These are phyloP conservation scores for Schizothorax lantsangensis DNA, from an alignment of 2,797 vertebrate species.

Conservation along the genomic window DNA sequence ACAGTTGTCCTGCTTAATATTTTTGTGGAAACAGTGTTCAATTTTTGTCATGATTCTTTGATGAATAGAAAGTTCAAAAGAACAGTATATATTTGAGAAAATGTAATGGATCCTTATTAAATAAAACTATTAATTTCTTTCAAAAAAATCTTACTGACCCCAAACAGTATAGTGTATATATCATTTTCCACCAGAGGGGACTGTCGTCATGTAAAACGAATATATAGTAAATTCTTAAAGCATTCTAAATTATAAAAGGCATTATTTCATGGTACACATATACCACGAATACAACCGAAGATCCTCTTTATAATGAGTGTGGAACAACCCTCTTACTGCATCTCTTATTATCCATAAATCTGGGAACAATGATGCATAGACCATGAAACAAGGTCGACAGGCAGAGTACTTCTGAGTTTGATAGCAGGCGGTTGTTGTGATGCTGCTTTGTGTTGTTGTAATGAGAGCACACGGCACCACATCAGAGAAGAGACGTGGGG, in stretches of 20 bases:
- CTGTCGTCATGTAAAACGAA: not conserved
- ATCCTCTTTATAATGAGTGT: constrained; percentile 5
- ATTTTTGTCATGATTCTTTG: not conserved
- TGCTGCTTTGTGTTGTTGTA: constrained; percentile 29
- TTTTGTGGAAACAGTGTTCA: not conserved
- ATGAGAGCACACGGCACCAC: not conserved
- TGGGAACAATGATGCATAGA: constrained; percentile 32
- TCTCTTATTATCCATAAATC: not conserved
- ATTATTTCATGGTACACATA: not conserved
- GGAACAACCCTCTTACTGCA: constrained; percentile 12
- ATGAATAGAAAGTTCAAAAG: not conserved
- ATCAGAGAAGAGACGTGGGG: not conserved
- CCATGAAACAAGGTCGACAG: not conserved
- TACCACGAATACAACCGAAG: not conserved
- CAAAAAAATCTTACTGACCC: not conserved
- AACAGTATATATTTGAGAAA: not conserved
- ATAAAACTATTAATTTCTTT: not conserved
- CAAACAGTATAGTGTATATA: not conserved
- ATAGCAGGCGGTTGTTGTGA: constrained; percentile 4
- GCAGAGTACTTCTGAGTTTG: not conserved
- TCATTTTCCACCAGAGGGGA: not conserved
- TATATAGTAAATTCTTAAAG: not conserved
- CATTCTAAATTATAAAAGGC: not conserved
- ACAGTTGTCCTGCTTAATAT: not conserved
- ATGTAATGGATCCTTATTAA: not conserved